Base-by-base conservation (phyloP, 2,113 vertebrate species). In the Alectura lathami region DNA sequence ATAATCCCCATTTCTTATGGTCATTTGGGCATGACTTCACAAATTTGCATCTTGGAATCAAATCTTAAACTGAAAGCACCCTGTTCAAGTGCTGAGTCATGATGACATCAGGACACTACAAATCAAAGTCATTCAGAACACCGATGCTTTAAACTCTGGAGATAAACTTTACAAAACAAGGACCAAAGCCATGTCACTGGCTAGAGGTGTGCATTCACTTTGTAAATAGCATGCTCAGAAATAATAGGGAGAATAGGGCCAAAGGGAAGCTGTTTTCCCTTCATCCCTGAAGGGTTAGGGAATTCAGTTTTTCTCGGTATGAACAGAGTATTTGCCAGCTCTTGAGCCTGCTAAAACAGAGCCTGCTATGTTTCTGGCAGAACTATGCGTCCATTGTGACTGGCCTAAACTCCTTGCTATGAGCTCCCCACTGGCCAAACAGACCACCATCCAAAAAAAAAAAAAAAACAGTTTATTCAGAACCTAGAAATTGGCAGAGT, bases 311-410 rank as follows among this genome's bases (percentile, higher is more conserved):
- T 86, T 72, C 18, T 83, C 83, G 66, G 30, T 90, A 84, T 50
- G 75, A 94, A 67, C 56, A 74, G 48, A 32, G 34, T n/a, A 86
- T 66, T 68, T 96, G 91, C 89, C 92, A 96, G 45, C 64, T 90
- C 91, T 36, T 27, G 34, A 90, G 72, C 89, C 88, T 60, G 63
- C 40, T 63, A 86, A 83, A 94, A 94, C 89, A 96, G 89, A 95
- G 91, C 73, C 76, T 76, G 92, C 92, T 76, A 90, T 81, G 92
- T 95, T 51, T 88, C 73, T 94, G 94, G 89, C 89, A 95, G 73
- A 92, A 96, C 94, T 92, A 53, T 91, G 89, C 66, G 64, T 40
- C 77, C 74, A 93, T 91, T 95, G 94, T 95, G 92, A 92, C 69
- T 32, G 21, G 89, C n/a, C 86, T 87, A 30, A 96, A 43, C 81